Conservation (phyloP, 53 echinoderm and acorn worm genomes). For the Apostichopus leukothele region DNA sequence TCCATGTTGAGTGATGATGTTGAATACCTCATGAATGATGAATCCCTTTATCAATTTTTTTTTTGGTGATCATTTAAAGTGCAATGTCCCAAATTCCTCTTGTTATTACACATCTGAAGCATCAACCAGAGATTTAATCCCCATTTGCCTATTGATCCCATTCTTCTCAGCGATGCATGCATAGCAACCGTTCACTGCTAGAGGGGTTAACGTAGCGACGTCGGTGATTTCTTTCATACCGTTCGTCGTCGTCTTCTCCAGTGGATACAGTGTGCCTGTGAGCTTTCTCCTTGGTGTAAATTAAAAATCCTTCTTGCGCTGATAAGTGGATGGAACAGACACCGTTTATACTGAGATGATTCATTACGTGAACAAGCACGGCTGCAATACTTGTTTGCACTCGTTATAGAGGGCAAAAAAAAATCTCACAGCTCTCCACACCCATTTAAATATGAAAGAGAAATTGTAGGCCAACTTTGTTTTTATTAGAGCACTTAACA, state of each 20-base stretch:
- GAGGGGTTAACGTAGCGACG: not conserved
- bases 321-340: not conserved
- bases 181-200: not conserved
- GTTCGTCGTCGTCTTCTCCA: not conserved
- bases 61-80: slow-evolving; percentile 4
- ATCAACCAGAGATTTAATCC: slow-evolving; percentile 32
- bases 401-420: not conserved
- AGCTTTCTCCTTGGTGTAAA: not conserved
- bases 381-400: slow-evolving; percentile 12
- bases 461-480: slow-evolving; percentile 30
- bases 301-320: not conserved
- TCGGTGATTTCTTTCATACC: not conserved
- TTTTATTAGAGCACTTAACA: slow-evolving; percentile 38
- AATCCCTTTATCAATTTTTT: not conserved
- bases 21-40: not conserved
- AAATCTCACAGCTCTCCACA: slow-evolving; percentile 17
- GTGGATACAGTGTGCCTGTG: not conserved
- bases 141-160: not conserved
- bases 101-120: not conserved
- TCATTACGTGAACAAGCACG: slow-evolving; percentile 5
- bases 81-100: slow-evolving; percentile 17
- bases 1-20: not conserved
- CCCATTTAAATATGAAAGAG: slow-evolving; percentile 1
- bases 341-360: not conserved
- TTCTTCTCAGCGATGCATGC: not conserved